Base-by-base conservation (phyloP, 2,113 vertebrate species). In the Sisor rabdophorus region DNA sequence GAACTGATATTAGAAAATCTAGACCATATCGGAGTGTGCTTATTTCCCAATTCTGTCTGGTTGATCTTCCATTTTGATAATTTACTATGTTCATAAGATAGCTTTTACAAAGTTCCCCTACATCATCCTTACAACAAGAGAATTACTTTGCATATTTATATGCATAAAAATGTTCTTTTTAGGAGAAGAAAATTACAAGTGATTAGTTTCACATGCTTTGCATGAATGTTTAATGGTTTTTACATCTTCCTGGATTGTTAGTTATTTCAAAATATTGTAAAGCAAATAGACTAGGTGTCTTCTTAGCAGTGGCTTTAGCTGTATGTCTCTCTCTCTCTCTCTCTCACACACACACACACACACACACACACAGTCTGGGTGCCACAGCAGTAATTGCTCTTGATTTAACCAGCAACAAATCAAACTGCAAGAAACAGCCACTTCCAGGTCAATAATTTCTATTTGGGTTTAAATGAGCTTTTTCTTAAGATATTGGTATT, bases 371-470 rank as follows among this genome's bases (percentile, higher is more conserved):
- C 10, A 77, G 58, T 77, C 74, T 77, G 19, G 78, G 79, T 80
- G 81, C 82, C 82, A 75, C 78, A 82, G 74, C 79, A 84, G 85
- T 87, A 84, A 84, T 84, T 79, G 79, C 79, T 79, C 81, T 84
- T 75, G 80, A 76, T 75, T 68, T 83, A 85, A 85, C 84, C 80
- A 78, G 78, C 75, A 83, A 82, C 82, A 82, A 84, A 85, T 86
- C 83, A 85, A 76, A 79, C 82, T 80, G 81, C 80, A 79, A 83
- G 76, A 77, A 78, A 81, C 59, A 83, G 76, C 76, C 82, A 65
- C 75, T 81, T 84, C 72, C 84, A 74, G 75, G 86, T 87, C 86
- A 87, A 86, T 85, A 86, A 80, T 80, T 81, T 82, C 71, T 74
- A 82, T 83, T 86, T 79, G 77, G 72, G 77, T 77, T 75, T 80